A percentile compares a stretch with the other conserved stretches of the same genome.
Evolutionary conservation across 1,140 invertebrate species (phyloP).

Genomic region (Antheraea pernyi): DNA sequence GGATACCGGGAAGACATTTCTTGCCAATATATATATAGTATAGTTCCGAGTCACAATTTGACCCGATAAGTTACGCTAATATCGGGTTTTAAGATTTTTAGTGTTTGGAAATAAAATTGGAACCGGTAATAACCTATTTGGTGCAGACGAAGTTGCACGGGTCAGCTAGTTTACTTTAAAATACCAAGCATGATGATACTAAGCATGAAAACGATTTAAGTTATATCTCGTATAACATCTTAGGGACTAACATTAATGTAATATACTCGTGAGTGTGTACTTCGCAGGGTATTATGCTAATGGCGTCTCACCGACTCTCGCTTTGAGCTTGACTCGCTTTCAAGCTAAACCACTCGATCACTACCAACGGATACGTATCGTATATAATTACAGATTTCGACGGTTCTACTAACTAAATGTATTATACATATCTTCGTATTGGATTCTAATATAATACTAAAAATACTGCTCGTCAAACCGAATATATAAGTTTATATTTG

Average conservation of each 20-base stretch:
- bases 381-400: neutral
- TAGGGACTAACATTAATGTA: neutral
- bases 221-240: neutral
- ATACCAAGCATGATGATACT: neutral
- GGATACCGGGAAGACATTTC: too few species aligned
- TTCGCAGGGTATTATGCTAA: constrained; percentile 5
- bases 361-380: neutral
- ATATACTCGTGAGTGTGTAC: neutral
- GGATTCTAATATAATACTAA: too few species aligned
- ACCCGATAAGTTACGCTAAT: too few species aligned
- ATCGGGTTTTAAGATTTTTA: too few species aligned
- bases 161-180: neutral
- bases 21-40: too few species aligned
- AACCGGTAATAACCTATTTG: too few species aligned
- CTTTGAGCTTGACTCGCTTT: neutral
- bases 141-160: too few species aligned
- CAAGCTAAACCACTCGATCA: constrained; percentile 5
- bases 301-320: constrained; percentile 1
- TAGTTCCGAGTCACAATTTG: too few species aligned
- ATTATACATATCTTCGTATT: neutral
- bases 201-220: neutral
- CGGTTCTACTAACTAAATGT: neutral
- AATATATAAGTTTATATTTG: too few species aligned
- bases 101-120: too few species aligned
- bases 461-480: too few species aligned